These are phyloP conservation scores for Lithophane socia DNA, from an alignment of 2,888 invertebrate species.

Conservation along the genomic window DNA sequence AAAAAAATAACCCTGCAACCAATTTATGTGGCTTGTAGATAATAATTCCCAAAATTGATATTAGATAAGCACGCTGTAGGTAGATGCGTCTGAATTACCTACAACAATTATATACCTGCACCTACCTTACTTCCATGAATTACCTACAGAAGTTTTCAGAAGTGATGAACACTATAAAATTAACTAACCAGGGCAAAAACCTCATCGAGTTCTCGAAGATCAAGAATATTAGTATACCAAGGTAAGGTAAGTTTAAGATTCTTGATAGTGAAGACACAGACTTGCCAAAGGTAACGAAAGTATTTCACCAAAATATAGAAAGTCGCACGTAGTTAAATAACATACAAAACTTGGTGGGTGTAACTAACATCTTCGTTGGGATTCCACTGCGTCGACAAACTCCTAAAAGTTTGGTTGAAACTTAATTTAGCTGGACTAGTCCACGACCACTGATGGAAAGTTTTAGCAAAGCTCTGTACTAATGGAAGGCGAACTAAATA, in stretches of 20 bases:
- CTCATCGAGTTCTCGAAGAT: background rate
- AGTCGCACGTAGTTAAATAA: conserved; percentile 56
- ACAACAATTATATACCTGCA: too few relatives aligned
- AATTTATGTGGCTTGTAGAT: too few relatives aligned
- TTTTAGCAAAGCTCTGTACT: conserved; percentile 72
- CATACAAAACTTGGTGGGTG: conserved; percentile 65
- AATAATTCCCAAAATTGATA: background rate
- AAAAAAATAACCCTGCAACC: too few relatives aligned
- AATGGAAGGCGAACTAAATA: conserved; percentile 72
- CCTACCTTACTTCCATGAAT: too few relatives aligned
- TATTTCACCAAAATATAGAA: conserved; percentile 45
- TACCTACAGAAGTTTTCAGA: background rate
- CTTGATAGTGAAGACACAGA: background rate
- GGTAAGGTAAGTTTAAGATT: background rate
- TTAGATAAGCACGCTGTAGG: too few relatives aligned
- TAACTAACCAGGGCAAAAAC: background rate
- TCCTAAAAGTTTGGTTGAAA: conserved; percentile 74
- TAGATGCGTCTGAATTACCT: too few relatives aligned
- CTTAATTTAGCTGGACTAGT: conserved; percentile 78
- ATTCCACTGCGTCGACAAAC: conserved; percentile 72
- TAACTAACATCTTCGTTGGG: conserved; percentile 71
- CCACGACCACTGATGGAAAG: conserved; percentile 74
- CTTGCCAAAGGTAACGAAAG: conserved; percentile 8
- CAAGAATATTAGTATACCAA: too few relatives aligned
- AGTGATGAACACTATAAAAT: background rate